Conservation (phyloP, 2,797 vertebrate genomes). For the Pogonophryne albipinna region DNA sequence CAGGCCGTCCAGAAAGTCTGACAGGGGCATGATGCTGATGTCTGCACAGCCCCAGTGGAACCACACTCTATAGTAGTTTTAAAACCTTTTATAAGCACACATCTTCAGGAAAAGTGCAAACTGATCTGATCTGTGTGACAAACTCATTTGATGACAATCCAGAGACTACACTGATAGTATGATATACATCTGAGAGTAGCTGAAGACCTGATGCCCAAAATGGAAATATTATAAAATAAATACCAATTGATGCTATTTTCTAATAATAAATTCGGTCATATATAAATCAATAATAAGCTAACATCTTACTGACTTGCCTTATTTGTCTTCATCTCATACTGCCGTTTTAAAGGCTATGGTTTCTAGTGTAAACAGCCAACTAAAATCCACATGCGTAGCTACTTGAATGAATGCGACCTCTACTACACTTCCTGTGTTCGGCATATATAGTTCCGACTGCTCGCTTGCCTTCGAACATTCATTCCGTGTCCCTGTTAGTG, state of each 20-base stretch:
- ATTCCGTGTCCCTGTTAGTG: conserved; percentile 33
- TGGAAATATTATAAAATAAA: background rate
- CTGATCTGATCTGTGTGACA: background rate
- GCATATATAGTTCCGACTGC: conserved; percentile 58
- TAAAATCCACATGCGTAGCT: background rate
- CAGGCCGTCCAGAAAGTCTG: conserved; percentile 91
- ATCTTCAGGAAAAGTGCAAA: background rate
- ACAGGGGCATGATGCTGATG: conserved; percentile 87
- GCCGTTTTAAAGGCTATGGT: background rate
- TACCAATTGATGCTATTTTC: background rate
- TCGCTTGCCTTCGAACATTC: accelerated
- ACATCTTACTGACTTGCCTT: background rate
- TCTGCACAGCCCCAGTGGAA: background rate
- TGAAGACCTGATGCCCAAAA: background rate
- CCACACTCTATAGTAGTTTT: background rate
- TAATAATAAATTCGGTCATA: background rate
- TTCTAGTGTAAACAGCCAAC: background rate
- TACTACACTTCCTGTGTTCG: conserved; percentile 69
- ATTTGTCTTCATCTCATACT: background rate
- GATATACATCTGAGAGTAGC: background rate
- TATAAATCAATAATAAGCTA: background rate
- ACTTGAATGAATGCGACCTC: conserved; percentile 63
- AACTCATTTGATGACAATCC: background rate
- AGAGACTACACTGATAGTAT: background rate
- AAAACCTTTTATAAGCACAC: background rate